Evolutionary conservation across 2,888 invertebrate genomes (phyloP), one percentile per base, ranked within the genome.

Genomic region (Isotomurus palustris): DNA sequence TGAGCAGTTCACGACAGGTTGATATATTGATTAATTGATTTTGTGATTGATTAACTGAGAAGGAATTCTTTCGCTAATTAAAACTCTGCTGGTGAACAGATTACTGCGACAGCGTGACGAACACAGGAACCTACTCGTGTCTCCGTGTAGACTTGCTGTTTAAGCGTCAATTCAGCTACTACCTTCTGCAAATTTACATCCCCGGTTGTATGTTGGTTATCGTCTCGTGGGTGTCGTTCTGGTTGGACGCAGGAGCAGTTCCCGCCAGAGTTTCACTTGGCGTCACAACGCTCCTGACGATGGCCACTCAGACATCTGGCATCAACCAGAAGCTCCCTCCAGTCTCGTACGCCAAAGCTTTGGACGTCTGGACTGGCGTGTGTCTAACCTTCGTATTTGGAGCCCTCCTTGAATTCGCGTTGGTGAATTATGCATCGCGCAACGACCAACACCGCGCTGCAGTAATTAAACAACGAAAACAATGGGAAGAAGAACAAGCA

Each of bases 191-290:
- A 83, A 93, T 96, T 80, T 96, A 96, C 83, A 93, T 96, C 76
- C 96, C 96, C 49, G 95, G 94, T 82, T 93, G 92, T 81, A 95
- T 94, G 94, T 79, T 94, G 76, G 92, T 94, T 77, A 92, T 93
- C 77, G 93, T 93, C 65, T 92, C 92, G 66, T 94, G 93, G 93
- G 93, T 93, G 71, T 91, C 91, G 68, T 93, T 93, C 81, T 93
- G 93, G 93, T 81, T 91, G 74, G 93, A 93, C 81, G 92, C 92
- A 82, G 92, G 91, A 73, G 92, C 92, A 62, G 91, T 93, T 63
- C 92, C 93, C 53, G 93, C 93, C 59, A 83, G 93, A 72, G 92
- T 93, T 38, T 92, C 92, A 70, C 81, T 94, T 73, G 94, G 94
- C 74, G 94, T 95, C 61, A 95, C 94, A 57, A 95, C 94, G 38